phyloP scores from a whole-genome alignment of 2,888 invertebrate genomes.

The Amphipoea lucens region DNA sequence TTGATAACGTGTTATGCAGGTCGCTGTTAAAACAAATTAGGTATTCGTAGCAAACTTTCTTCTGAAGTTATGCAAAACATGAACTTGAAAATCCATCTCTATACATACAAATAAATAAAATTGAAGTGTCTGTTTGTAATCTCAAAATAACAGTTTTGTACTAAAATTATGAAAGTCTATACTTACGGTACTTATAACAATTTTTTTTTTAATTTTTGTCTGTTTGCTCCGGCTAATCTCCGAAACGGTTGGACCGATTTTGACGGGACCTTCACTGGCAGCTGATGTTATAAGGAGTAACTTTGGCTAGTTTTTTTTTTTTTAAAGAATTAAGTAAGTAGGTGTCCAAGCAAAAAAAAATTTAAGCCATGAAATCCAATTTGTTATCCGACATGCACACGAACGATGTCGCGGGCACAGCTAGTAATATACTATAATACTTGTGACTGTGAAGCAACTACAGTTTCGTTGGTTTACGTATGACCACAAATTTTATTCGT shows the following conservation, averaged over 20 bases:
- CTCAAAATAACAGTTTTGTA: not conserved
- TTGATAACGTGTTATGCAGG: too few relatives aligned
- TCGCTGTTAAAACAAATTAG: not conserved
- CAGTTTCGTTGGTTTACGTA: not conserved
- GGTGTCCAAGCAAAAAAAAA: not conserved
- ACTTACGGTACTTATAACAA: too few relatives aligned
- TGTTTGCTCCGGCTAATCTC: too few relatives aligned
- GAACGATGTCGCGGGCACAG: not conserved
- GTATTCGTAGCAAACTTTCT: not conserved
- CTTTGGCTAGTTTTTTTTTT: not conserved
- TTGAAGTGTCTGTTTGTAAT: not conserved
- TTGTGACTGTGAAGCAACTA: slow-evolving; percentile 18
- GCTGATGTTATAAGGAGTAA: not conserved
- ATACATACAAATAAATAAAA: not conserved
- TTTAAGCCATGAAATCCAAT: not conserved
- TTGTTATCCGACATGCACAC: not conserved
- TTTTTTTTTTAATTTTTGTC: too few relatives aligned
- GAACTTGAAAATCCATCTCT: not conserved
- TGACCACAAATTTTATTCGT: slow-evolving; percentile 3
- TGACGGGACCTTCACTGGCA: too few relatives aligned
- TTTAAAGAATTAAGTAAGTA: not conserved
- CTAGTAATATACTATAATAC: not conserved
- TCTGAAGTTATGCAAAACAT: not conserved
- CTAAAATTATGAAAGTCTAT: not conserved
- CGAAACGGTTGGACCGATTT: too few relatives aligned